These are phyloP conservation scores for Lophura nycthemera DNA, from an alignment of 2,113 vertebrate species.

Conservation along the genomic window DNA sequence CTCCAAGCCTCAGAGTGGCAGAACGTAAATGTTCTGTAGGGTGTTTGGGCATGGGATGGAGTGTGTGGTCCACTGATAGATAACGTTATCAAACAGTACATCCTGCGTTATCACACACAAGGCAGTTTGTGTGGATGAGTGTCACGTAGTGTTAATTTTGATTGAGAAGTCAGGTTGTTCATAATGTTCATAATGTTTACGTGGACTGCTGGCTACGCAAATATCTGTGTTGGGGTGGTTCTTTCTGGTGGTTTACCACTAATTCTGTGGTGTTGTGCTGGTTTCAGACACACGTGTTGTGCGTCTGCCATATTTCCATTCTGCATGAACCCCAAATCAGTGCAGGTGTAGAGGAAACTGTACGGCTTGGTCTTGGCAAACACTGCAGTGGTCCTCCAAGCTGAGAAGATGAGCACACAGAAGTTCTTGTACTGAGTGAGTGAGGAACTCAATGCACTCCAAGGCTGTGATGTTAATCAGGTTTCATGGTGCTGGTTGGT, in stretches of 20 bases:
- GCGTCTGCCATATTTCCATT: not conserved
- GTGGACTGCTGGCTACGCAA: not conserved
- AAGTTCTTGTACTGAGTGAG: not conserved
- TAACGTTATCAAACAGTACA: not conserved
- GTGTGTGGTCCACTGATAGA: not conserved
- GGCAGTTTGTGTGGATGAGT: no score
- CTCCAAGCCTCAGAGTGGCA: not conserved
- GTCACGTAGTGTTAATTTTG: no score
- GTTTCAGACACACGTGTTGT: not conserved
- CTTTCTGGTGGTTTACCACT: not conserved
- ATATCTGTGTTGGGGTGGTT: not conserved
- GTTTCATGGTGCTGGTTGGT: not conserved
- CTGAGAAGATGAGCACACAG: accelerated
- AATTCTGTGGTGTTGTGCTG: not conserved
- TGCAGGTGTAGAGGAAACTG: not conserved
- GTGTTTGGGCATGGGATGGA: not conserved
- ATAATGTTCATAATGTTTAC: no score
- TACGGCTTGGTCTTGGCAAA: not conserved
- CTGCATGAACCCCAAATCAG: accelerated
- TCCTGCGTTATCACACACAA: not conserved
- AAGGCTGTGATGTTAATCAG: not conserved
- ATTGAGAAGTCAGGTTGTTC: no score
- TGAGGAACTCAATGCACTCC: accelerated
- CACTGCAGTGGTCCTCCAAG: not conserved
- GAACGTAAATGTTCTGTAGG: not conserved